Evolutionary conservation across 1,140 invertebrate species (phyloP).

Genomic region (Ips typographus): DNA sequence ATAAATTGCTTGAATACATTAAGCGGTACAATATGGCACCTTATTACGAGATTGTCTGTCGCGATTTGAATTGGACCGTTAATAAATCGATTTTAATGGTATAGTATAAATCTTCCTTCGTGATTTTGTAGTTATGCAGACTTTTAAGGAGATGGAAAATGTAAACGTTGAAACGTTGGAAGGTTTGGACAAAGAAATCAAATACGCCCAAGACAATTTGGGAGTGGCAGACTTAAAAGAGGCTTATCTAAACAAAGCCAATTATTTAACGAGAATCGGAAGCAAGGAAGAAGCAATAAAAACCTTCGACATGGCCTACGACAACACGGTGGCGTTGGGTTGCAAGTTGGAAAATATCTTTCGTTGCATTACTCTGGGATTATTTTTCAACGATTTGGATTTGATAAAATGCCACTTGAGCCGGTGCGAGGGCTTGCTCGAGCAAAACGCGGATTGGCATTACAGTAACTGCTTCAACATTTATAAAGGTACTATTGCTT

Average conservation of each 20-base stretch:
- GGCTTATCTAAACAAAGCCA: conserved; percentile 82
- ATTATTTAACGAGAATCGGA: conserved; percentile 94
- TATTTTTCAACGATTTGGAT: conserved; percentile 87
- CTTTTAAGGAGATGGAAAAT: conserved; percentile 78
- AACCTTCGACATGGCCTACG: conserved; percentile 81
- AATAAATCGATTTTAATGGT: conserved; percentile 58
- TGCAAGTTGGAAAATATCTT: conserved; percentile 89
- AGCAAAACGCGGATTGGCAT: conserved; percentile 98
- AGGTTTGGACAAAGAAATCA: conserved; percentile 81
- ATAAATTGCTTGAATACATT: conserved; percentile 74
- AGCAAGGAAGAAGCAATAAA: conserved; percentile 75
- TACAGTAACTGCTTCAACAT: conserved; percentile 92
- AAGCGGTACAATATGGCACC: conserved; percentile 89
- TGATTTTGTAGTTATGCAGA: conserved; percentile 26
- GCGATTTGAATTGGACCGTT: conserved; percentile 75
- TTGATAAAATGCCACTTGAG: conserved; percentile 42
- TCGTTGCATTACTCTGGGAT: conserved; percentile 82
- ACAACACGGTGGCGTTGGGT: conserved; percentile 86
- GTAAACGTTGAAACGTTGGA: conserved; percentile 77
- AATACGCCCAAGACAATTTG: conserved; percentile 88
- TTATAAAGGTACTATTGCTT: conserved; percentile 70
- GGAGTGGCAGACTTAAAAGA: conserved; percentile 86
- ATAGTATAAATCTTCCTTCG: neutral
- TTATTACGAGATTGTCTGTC: conserved; percentile 87
- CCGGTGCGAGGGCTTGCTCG: conserved; percentile 63